Evolutionary conservation across 2,888 invertebrate genomes (phyloP), one percentile per base, ranked within the genome.

Genomic region (Marronus borbonicus): DNA sequence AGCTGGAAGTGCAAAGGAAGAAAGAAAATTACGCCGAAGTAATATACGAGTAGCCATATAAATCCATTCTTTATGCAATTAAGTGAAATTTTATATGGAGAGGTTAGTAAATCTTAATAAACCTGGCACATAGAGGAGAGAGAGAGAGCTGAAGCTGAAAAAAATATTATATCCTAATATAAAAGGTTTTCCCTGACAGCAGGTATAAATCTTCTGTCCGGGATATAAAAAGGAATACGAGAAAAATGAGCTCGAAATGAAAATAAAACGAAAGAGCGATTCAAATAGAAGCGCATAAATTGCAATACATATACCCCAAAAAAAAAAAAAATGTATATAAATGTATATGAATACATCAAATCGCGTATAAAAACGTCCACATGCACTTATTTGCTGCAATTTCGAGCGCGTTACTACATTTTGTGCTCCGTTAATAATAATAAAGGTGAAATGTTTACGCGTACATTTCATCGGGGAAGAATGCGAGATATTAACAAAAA

Each of bases 121-220:
- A 79, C 78, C 75, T 64, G 65, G 55, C 79, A 62, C 65, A 75
- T 78, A 80, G 72, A 78, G 17, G 49, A 70, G 69, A 77, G 79
- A 24, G 24, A 24, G 24, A 70, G 69, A 78, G 69, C 44, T 69
- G 78, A 20, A 77, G 76, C 76, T 68, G 80, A 78, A 80, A 88
- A 87, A 87, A 88, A 88, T 87, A 87, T 88, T 88, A 87, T 86
- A 87, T 87, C 87, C 86, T 87, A 87, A 88, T 88, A 88, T 88
- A 87, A 88, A 88, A 87, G 86, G 86, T 85, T 86, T 84, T 81
- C 81, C 83, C 84, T 86, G 88, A 88, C 88, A 86, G 85, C 85
- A 83, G 85, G 86, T 86, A 88, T 88, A 89, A 89, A 89, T 89
- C 88, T 87, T 87, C 72, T 76, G 76, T 76, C 76, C 55, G 39